Evolutionary conservation across 2,888 invertebrate genomes (phyloP), one percentile per base, ranked within the genome.

Genomic region (Cecidostiba fungosa): DNA sequence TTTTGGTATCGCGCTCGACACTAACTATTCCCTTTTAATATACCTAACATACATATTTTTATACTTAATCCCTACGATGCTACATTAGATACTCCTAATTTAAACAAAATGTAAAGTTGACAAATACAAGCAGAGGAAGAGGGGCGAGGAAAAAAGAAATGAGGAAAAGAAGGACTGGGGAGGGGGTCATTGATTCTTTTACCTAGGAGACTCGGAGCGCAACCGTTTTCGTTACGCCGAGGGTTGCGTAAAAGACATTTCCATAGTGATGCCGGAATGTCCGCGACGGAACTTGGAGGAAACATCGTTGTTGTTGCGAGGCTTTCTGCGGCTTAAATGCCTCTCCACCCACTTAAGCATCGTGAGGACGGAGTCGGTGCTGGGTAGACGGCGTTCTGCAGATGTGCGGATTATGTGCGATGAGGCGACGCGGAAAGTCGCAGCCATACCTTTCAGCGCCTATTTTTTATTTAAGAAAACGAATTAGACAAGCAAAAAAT

Each of bases 371-470:
- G 98, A 97, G 93, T 98, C 98, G 0, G 98, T 97, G 54, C 97
- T 97, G 0, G 98, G 97, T 73, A 98, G 94, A 86, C 98, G 97
- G 77, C 97, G 95, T 91, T 98, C 98, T 0, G 98, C 98, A 0
- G 97, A 97, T 0, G 98, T 98, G 91, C 97, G 97, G 6, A 97
- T 97, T 90, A 98, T 97, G 91, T 96, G 95, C 0, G 97, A 97
- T 0, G 97, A 96, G 0, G 97, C 96, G 14, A 98, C 97, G 78
- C 98, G 96, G 95, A 98, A 98, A 4, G 98, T 98, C 0, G 97
- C 97, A 0, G 98, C 98, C 97, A 98, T 98, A 93, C 98, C 98
- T 94, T 98, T 98, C 84, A 98, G 94, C 0, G 98, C 97, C 97
- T 98, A 92, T 12, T 47, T 23, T 66, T 82, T 43, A 50, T 72